Conservation (phyloP, 2,113 vertebrate genomes). For the Sterrhoptilus dennistouni region DNA sequence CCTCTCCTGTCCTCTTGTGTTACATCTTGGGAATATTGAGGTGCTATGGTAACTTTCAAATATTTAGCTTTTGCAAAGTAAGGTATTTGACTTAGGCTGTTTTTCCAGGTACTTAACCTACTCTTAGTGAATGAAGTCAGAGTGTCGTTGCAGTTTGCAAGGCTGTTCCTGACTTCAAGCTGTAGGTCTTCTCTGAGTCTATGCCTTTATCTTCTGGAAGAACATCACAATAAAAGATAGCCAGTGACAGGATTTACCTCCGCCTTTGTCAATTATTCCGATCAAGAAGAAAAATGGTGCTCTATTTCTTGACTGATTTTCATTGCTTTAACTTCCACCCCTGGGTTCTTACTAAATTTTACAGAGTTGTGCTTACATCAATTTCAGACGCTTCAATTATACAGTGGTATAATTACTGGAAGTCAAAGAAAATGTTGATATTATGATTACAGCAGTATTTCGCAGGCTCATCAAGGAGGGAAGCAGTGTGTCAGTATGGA, state of each 20-base stretch:
- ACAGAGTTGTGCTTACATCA: not conserved
- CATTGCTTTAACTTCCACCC: not conserved
- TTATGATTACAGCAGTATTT: conserved; percentile 16
- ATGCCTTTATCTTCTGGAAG: not conserved
- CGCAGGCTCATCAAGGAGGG: not conserved
- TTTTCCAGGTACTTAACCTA: conserved; percentile 67
- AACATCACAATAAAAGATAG: not conserved
- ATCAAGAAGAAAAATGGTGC: not conserved
- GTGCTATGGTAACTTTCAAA: conserved; percentile 69
- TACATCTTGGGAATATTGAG: conserved; percentile 60
- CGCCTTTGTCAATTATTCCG: not conserved
- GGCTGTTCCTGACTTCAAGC: not conserved
- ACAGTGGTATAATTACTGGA: conserved; percentile 31
- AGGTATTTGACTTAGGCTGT: conserved; percentile 63
- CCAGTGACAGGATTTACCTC: not conserved
- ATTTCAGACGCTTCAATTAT: conserved; percentile 28
- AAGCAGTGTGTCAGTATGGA: not conserved
- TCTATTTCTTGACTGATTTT: conserved; percentile 20
- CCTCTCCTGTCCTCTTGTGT: conserved; percentile 50
- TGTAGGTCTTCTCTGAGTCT: not conserved
- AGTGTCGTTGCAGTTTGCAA: not conserved
- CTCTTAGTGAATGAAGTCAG: conserved; percentile 19
- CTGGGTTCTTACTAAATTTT: not conserved
- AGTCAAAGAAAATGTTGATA: conserved; percentile 2
- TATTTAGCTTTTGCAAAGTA: conserved; percentile 61